Base-by-base conservation (phyloP, 2,113 vertebrate species). In the Sula dactylatra region DNA sequence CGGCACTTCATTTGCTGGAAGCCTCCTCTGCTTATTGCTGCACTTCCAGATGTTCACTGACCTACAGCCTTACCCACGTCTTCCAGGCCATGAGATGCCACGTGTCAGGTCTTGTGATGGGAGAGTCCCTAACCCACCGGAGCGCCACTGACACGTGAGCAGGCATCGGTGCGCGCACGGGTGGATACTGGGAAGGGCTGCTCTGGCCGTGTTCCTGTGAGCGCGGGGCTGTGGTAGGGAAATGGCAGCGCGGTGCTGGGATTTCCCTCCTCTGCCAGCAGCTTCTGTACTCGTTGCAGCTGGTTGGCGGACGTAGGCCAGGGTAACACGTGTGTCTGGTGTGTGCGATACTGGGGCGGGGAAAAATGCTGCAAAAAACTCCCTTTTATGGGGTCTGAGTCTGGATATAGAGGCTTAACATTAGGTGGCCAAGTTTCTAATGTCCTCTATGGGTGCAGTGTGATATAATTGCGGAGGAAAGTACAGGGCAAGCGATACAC, bases 71-170 rank as follows among this genome's bases (percentile, higher is more conserved):
- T 71, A 36, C 16, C 42, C 32, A 11, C 2, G 2, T 47, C 44
- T 56, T 84, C 19, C 50, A 90, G 65, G 59, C 82, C 14, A 4
- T 0, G 11, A 73, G 69, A 34, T 54, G 65, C 49, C 44, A 17
- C 1, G 2, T 40, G 74, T 15, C 0, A 0, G 26, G 26, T 55
- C 32, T 31, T 31, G 66, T 64, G 66, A 44, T 7, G 10, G 59
- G 40, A 73, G 76, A 62, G 61, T 45, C 25, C 13, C 7, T 74
- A 26, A 79, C 24, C 11, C 45, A 47, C 3, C 1, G 0, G 22
- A 54, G 38, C 2, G 0, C 2, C 3, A 42, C 21, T 34, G 83
- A 50, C 31, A 6, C 0, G 0, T 27, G 52, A 72, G 72, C 27
- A 12, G 54, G 44, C 3, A 2, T 8, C 3, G 1, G 16, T 31